Evolutionary conservation across 2,797 vertebrate genomes (phyloP).

Genomic region (Diplodus sargus): DNA sequence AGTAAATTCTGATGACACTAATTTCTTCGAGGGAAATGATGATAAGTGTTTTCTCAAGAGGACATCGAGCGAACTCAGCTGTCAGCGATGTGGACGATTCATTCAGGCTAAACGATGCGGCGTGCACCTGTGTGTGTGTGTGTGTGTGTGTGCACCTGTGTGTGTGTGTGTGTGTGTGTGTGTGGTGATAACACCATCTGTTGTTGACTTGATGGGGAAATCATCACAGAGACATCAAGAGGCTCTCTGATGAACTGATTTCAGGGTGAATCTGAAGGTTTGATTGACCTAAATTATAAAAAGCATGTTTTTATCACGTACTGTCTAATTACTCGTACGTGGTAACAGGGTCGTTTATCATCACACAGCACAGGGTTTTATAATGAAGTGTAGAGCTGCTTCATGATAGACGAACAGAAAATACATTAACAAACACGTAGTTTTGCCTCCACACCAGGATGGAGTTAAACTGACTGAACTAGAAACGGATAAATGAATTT

Average conservation of each 20-base stretch:
- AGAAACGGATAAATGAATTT: too few species aligned
- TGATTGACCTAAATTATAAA: background rate
- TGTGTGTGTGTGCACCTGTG: background rate
- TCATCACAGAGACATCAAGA: background rate
- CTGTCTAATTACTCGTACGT: too few species aligned
- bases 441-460: too few species aligned
- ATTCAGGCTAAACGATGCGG: slow-evolving; percentile 6
- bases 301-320: background rate
- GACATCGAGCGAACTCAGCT: slow-evolving; percentile 10
- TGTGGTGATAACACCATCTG: slow-evolving; percentile 43
- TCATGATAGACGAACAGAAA: too few species aligned
- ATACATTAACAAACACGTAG: too few species aligned
- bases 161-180: slow-evolving; percentile 18
- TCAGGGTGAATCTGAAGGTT: background rate
- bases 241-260: background rate
- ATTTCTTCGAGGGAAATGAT: slow-evolving; percentile 27
- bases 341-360: too few species aligned
- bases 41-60: slow-evolving; percentile 19
- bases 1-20: slow-evolving; percentile 24
- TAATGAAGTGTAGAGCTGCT: too few species aligned
- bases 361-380: too few species aligned
- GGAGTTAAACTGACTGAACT: too few species aligned
- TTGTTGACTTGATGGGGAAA: background rate
- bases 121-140: background rate
- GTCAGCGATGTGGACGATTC: slow-evolving; percentile 23